phyloP scores from a whole-genome alignment of 30 jellyfish, hydroid and myxozoan species.

The Morbakka virulenta region DNA sequence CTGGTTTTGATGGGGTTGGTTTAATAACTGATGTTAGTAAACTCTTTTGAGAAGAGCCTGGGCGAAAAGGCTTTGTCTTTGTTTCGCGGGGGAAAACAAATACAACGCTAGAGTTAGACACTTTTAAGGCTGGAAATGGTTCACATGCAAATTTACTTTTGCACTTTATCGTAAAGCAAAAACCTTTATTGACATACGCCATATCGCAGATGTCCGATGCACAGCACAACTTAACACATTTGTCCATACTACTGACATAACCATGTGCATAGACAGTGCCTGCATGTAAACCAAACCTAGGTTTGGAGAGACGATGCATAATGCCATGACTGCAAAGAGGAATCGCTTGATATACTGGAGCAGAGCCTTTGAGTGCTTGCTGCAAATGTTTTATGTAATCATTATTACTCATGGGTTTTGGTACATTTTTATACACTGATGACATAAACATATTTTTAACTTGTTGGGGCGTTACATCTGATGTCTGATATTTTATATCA shows the following conservation, averaged over 20 bases:
- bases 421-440: neutral
- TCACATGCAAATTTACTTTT: slow-evolving; percentile 47
- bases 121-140: slow-evolving; percentile 34
- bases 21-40: neutral
- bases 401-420: neutral
- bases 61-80: neutral
- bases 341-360: slow-evolving; percentile 49
- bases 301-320: slow-evolving; percentile 36
- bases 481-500: neutral
- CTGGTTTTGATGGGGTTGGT: neutral
- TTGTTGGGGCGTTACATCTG: neutral
- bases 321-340: slow-evolving; percentile 82
- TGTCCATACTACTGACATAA: slow-evolving; percentile 36
- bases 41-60: neutral
- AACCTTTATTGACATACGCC: slow-evolving; percentile 44
- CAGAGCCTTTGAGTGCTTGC: slow-evolving; percentile 31
- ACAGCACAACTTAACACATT: slow-evolving; percentile 72
- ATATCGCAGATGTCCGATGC: slow-evolving; percentile 47
- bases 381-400: slow-evolving; percentile 47
- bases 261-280: slow-evolving; percentile 56
- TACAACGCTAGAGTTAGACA: slow-evolving; percentile 36
- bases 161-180: slow-evolving; percentile 66
- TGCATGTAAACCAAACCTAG: slow-evolving; percentile 60
- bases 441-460: too few species aligned
- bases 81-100: slow-evolving; percentile 28